phyloP scores from a whole-genome alignment of 2,888 invertebrate genomes.

The Macrophya annulata region DNA sequence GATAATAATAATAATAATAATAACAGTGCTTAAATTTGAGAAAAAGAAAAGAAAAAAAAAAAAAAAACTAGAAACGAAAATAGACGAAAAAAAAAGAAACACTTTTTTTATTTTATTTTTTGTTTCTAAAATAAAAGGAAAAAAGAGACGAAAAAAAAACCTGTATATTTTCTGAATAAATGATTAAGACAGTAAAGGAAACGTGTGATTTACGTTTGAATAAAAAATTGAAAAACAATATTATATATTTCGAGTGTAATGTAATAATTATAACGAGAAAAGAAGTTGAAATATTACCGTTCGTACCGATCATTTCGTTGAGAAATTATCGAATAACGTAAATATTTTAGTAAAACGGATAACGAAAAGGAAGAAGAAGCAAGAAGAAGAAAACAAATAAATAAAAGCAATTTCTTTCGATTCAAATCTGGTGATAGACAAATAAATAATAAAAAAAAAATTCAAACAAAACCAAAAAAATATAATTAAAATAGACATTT shows the following conservation, averaged over 20 bases:
- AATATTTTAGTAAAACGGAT: neutral
- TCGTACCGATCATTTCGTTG: constrained; percentile 69
- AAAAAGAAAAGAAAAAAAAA: neutral
- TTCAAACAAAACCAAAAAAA: neutral
- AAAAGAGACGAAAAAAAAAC: constrained; percentile 7
- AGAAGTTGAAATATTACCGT: neutral
- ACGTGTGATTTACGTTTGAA: constrained; percentile 7
- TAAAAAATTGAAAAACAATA: neutral
- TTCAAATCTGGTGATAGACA: too few species aligned
- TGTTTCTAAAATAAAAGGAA: neutral
- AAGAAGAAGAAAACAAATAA: neutral
- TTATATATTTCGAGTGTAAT: neutral
- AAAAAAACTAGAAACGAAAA: too few species aligned
- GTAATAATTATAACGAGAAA: neutral
- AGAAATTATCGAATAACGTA: constrained; percentile 77
- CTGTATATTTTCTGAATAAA: constrained; percentile 38
- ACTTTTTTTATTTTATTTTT: neutral
- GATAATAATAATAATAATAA: neutral
- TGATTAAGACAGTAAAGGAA: constrained; percentile 17
- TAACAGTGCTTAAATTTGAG: too few species aligned
- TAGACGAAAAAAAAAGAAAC: neutral
- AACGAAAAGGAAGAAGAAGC: too few species aligned
- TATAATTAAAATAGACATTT: too few species aligned
- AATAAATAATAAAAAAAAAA: neutral
- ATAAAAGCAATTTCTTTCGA: too few species aligned